Percentiles rank a stretch among this genome's conserved stretches.
Conservation (phyloP, 2,888 invertebrate genomes). For the Xestia ashworthii region DNA sequence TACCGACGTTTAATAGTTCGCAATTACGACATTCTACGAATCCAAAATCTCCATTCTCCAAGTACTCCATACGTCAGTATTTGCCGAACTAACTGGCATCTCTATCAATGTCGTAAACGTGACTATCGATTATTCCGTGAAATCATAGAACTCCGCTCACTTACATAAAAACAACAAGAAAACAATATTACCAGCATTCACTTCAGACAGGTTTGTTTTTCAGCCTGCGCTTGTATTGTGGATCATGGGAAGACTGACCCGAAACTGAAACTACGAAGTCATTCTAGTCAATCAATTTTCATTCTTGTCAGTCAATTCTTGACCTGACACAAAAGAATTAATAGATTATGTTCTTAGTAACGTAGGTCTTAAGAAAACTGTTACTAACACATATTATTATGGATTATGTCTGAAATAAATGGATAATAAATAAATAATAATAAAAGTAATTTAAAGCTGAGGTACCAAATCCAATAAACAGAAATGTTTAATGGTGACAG, state of each 20-base stretch:
- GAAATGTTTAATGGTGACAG: not conserved
- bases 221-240: not conserved
- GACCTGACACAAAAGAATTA: not conserved
- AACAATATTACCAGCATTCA: conserved; percentile 17
- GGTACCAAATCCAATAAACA: not conserved
- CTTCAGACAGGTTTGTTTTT: not conserved
- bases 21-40: not conserved
- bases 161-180: conserved; percentile 27
- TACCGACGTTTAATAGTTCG: not conserved
- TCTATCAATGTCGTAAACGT: conserved; percentile 15
- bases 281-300: not conserved
- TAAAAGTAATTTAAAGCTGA: not conserved
- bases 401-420: no score
- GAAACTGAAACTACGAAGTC: not conserved
- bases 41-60: not conserved
- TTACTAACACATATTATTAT: no score
- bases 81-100: not conserved
- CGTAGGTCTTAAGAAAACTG: no score
- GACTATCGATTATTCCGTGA: conserved; percentile 25
- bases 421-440: no score
- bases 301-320: not conserved
- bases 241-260: not conserved
- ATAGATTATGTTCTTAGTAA: no score
- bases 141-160: conserved; percentile 15
- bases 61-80: not conserved